Conservation (phyloP, 2,797 vertebrate species). For the Valencia hispanica region DNA sequence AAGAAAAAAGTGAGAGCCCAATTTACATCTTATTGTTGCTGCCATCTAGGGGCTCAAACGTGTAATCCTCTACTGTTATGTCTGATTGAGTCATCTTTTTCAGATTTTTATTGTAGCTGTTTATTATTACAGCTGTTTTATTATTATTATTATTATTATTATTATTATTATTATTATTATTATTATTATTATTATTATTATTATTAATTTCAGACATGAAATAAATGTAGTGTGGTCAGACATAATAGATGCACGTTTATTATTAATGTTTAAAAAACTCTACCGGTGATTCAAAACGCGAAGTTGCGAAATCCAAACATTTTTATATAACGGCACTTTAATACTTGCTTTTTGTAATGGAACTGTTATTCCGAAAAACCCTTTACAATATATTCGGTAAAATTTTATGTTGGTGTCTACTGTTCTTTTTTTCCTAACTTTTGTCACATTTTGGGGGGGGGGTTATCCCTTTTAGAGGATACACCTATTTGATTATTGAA, state of each 20-base stretch:
- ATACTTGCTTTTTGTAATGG: not conserved
- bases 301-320: too few relatives aligned
- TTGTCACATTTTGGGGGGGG: not conserved
- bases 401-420: not conserved
- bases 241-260: too few relatives aligned
- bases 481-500: not conserved
- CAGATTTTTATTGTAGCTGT: too few relatives aligned
- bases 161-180: not conserved
- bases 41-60: not conserved
- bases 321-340: not conserved
- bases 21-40: not conserved
- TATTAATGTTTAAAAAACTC: too few relatives aligned
- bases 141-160: slow-evolving; percentile 13
- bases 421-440: not conserved
- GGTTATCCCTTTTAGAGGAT: not conserved
- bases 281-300: too few relatives aligned
- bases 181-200: slow-evolving; percentile 2
- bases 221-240: too few relatives aligned
- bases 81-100: too few relatives aligned
- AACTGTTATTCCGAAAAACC: not conserved
- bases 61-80: not conserved
- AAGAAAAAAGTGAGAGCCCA: not conserved
- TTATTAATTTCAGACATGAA: too few relatives aligned
- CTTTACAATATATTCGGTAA: not conserved
- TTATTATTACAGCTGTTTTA: too few relatives aligned